These are phyloP conservation scores for Semicossyphus pulcher DNA, from an alignment of 2,113 vertebrate species.

Conservation along the genomic window DNA sequence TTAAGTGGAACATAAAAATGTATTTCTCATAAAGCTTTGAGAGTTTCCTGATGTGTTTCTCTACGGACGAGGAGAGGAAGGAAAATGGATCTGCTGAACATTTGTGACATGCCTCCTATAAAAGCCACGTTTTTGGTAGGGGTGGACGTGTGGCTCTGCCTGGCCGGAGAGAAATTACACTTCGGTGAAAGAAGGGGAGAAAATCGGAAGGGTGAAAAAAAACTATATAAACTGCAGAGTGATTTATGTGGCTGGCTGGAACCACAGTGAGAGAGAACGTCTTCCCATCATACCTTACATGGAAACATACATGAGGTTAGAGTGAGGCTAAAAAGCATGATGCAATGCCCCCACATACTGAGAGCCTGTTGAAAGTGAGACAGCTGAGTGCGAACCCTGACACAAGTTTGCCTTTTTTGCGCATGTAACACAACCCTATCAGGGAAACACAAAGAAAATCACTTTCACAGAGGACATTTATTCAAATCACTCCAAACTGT, in stretches of 20 bases:
- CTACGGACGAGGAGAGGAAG: conserved; percentile 32
- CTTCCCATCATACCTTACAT: conserved; percentile 78
- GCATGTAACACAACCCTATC: conserved; percentile 7
- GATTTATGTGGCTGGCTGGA: conserved; percentile 75
- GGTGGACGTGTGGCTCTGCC: conserved; percentile 34
- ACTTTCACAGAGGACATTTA: conserved; percentile 51
- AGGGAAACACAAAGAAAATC: conserved; percentile 41
- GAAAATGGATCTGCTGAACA: conserved; percentile 64
- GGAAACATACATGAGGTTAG: conserved; percentile 72
- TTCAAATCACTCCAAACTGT: conserved; percentile 66
- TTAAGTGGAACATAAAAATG: conserved; percentile 76
- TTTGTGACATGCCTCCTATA: conserved; percentile 63
- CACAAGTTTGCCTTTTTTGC: conserved; percentile 53
- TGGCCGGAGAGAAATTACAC: conserved; percentile 61
- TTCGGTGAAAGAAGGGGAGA: conserved; percentile 43
- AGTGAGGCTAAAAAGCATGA: conserved; percentile 57
- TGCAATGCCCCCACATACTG: conserved; percentile 60
- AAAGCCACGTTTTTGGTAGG: conserved; percentile 42
- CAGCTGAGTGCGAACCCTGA: conserved; percentile 61
- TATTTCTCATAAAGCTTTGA: conserved; percentile 77
- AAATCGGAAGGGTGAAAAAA: conserved; percentile 23
- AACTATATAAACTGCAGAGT: conserved; percentile 48
- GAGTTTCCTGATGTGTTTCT: conserved; percentile 73
- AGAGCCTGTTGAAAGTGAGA: conserved; percentile 62
- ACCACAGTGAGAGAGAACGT: conserved; percentile 59